phyloP scores from a whole-genome alignment of 2,888 invertebrate species.

The Zhengitettix transpicula region DNA sequence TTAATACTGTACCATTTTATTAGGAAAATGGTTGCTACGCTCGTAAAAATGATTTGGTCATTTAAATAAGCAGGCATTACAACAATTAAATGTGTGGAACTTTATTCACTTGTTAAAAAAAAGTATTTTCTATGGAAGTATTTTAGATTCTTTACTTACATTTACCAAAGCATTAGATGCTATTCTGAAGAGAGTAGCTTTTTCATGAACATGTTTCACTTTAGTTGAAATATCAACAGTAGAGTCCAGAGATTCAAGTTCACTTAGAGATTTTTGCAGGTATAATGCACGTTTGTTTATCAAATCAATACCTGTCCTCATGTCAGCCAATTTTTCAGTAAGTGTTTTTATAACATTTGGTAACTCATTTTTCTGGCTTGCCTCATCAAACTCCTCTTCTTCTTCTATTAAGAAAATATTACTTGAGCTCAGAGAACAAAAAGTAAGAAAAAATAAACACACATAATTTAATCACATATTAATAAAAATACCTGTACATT shows the following conservation, averaged over 20 bases:
- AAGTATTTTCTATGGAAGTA: too few species aligned
- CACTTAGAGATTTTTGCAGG: conserved; percentile 62
- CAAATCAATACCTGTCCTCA: conserved; percentile 81
- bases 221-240: conserved; percentile 49
- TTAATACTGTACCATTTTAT: too few species aligned
- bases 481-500: too few species aligned
- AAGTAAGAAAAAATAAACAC: too few species aligned
- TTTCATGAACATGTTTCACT: conserved; percentile 79
- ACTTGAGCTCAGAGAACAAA: too few species aligned
- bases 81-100: too few species aligned
- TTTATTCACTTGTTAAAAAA: too few species aligned
- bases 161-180: conserved; percentile 95
- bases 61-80: too few species aligned
- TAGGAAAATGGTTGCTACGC: too few species aligned
- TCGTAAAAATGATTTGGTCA: too few species aligned
- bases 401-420: conserved; percentile 30
- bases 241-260: conserved; percentile 48
- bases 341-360: conserved; percentile 37
- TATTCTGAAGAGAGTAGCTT: conserved; percentile 88
- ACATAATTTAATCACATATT: too few species aligned
- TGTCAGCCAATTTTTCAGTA: conserved; percentile 66
- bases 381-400: conserved; percentile 52
- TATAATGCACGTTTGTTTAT: conserved; percentile 77
- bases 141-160: conserved; percentile 34
- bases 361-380: conserved; percentile 32